Evolutionary conservation across 2,113 vertebrate genomes (phyloP).

Genomic region (Vulpes lagopus): DNA sequence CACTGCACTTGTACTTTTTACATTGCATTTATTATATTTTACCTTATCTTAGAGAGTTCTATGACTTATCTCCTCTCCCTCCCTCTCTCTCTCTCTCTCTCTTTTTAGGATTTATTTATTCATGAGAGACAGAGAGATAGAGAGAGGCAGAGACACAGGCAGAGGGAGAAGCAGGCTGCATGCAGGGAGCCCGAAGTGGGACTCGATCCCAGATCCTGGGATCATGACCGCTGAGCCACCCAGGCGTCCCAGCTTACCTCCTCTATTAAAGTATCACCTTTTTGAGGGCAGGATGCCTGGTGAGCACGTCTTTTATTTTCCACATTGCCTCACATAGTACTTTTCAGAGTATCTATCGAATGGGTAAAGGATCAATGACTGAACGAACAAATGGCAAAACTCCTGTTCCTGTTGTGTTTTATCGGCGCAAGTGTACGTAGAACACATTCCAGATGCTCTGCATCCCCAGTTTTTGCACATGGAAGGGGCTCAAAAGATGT

Average conservation of each 20-base stretch:
- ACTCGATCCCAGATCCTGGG: too few species aligned
- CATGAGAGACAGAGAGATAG: too few species aligned
- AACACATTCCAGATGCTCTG: neutral
- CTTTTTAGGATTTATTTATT: too few species aligned
- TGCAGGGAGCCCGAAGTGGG: too few species aligned
- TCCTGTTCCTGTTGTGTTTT: neutral
- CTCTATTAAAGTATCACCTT: neutral
- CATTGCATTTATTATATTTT: neutral
- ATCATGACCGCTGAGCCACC: too few species aligned
- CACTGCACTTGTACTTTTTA: neutral
- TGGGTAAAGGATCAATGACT: neutral
- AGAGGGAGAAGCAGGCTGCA: too few species aligned
- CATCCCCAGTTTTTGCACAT: neutral
- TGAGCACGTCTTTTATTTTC: neutral
- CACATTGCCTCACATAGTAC: neutral
- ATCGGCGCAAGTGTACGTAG: neutral
- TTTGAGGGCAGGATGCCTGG: neutral
- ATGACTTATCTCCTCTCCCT: neutral
- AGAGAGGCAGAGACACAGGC: too few species aligned
- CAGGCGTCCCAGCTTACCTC: neutral
- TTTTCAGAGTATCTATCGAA: neutral
- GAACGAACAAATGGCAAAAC: neutral
- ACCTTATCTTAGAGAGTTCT: neutral
- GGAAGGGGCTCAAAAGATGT: neutral
- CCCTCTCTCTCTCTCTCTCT: accelerated